Base-by-base conservation (phyloP, 2,113 vertebrate genomes). In the Rhinogobius similis region DNA sequence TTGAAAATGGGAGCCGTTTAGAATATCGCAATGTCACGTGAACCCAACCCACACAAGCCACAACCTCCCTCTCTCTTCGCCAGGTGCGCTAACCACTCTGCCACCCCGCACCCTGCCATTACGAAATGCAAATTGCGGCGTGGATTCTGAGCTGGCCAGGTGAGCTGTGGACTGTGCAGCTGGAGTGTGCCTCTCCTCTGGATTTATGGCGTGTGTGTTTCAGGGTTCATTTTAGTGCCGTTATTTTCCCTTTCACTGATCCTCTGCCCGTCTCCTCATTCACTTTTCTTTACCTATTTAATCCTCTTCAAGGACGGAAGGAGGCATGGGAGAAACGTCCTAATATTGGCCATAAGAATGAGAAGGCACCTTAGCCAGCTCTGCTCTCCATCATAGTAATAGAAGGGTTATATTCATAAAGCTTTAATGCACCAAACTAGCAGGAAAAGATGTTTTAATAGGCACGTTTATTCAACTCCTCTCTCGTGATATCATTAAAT, bases 291-390 rank as follows among this genome's bases (percentile, higher is more conserved):
- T 58, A 23, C 21, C 26, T 29, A n/a, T 24, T 32, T 65, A 24
- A 68, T 65, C 26, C 27, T 44, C 46, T 66, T 5, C 72, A 80
- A 78, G 64, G 76, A 68, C 38, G 72, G 14, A 7, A 26, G 61
- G 8, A 9, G 20, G 11, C 58, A 27, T 43, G 1, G 18, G 32
- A 5, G 55, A 77, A 46, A 63, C 52, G 26, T 53, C 62, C 50
- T 58, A 70, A 48, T 21, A 50, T 55, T 39, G 23, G 24, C 41
- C 43, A 64, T 36, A 73, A 72, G 55, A 56, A 69, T 38, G 38
- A 71, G 68, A 29, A 12, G 62, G 53, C 52, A 58, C 46, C 56
- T 65, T 69, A 59, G 50, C 62, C 18, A 43, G 63, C 39, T n/a
- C 20, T 0, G 16, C 44, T 65, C 52, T 80, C 70, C 46, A 62